Base-by-base conservation (phyloP, 2,797 vertebrate species). In the Fundulus diaphanus region DNA sequence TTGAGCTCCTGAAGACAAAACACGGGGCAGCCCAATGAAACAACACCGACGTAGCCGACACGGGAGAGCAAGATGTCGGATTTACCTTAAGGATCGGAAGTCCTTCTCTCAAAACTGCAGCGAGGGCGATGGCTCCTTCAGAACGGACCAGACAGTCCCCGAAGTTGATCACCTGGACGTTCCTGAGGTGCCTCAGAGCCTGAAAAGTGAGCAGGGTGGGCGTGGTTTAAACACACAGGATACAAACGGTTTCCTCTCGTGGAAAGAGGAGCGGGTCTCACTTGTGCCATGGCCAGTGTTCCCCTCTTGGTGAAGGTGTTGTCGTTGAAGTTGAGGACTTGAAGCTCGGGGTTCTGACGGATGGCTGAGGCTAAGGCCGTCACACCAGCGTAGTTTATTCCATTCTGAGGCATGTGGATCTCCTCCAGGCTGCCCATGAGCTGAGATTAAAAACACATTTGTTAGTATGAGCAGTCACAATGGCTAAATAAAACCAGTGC, bases 251-350 rank as follows among this genome's bases (percentile, higher is more conserved):
- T 5, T 6, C 3, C 29, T 65, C 0, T 12, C 16, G 1, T 0
- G 9, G 22, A 48, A 51, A 1, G 9, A 27, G 27, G 3, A 44
- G 40, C 35, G 48, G 29, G 46, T 0, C 89, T 92, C 75, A 97
- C 98, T 94, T 97, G 94, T 9, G 97, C 98, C 97, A 99, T 99
- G 79, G 98, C 97, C 65, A 97, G 81, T 0, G 97, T 96, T 22
- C 98, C 98, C 85, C 94, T 98, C 86, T 98, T 98, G 0, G 98
- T 98, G 92, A 99, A 99, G 69, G 97, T 99, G 93, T 99, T 99
- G 92, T 99, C 98, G 0, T 99, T 99, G 81, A 99, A 89, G 92
- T 99, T 99, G 86, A 99, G 94, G 78, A 98, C 93, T 1, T 94
- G 94, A 51, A 99, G 94, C 82, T 97, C 91, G 0, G 96, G 93